phyloP scores from a whole-genome alignment of 37 sponge, comb jelly and placozoan species.

The Theonella swinhoei region DNA sequence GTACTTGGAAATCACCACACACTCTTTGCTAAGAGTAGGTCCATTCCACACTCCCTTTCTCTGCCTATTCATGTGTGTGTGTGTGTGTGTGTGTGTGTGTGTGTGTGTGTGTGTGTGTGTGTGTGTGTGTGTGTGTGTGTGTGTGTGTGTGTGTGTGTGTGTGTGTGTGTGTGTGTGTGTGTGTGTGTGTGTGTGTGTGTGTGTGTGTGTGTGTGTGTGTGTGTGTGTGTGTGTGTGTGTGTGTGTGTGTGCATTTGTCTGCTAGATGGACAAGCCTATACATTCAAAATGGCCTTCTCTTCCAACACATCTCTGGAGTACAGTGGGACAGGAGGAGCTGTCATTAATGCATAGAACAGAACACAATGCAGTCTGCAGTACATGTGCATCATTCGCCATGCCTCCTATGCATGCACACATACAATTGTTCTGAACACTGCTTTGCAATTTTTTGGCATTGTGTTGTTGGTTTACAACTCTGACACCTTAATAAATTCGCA shows the following conservation, averaged over 20 bases:
- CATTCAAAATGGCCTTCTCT: conserved; percentile 94
- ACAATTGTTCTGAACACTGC: background rate
- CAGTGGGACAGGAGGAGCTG: background rate
- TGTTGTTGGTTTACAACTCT: no score
- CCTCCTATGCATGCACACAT: background rate
- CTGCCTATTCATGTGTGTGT: conserved; percentile 22
- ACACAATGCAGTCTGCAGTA: background rate
- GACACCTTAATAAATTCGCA: no score
- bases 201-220: conserved; percentile 37
- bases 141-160: conserved; percentile 36
- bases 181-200: conserved; percentile 44
- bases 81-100: conserved; percentile 53
- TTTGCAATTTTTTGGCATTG: no score
- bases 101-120: conserved; percentile 38
- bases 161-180: conserved; percentile 29
- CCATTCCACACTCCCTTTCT: background rate
- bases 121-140: conserved; percentile 47
- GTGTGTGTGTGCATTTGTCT: conserved; percentile 4
- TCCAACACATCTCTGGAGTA: conserved; percentile 65
- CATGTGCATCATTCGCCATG: conserved; percentile 4
- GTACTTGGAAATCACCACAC: conserved; percentile 83
- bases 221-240: no score
- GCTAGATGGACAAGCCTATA: conserved; percentile 83
- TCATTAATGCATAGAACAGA: background rate
- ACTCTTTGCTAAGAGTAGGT: conserved; percentile 64